Conservation (phyloP, 1,140 invertebrate species). For the Tachypleus tridentatus region DNA sequence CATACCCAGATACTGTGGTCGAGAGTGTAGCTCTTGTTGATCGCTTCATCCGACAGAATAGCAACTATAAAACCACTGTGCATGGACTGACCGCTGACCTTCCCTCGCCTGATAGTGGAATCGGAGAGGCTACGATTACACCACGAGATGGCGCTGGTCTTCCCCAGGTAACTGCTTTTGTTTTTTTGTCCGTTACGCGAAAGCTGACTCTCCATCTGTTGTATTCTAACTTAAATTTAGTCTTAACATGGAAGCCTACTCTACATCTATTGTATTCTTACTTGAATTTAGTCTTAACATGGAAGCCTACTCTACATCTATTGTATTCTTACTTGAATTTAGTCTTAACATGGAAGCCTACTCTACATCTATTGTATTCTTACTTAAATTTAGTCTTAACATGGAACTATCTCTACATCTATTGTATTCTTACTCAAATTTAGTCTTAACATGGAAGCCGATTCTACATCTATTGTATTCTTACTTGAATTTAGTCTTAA, state of each 20-base stretch:
- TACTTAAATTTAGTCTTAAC: no score
- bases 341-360: no score
- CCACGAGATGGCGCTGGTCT: constrained; percentile 51
- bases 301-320: background rate
- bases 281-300: background rate
- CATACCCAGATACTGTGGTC: background rate
- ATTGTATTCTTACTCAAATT: background rate
- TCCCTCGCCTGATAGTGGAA: constrained; percentile 80
- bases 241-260: background rate
- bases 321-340: background rate
- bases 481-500: no score
- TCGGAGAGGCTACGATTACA: constrained; percentile 78
- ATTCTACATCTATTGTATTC: no score
- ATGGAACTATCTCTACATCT: background rate
- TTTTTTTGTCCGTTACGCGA: background rate
- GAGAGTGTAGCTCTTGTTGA: constrained; percentile 32
- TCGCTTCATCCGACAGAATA: constrained; percentile 40
- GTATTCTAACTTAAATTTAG: background rate
- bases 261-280: background rate
- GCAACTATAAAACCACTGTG: constrained; percentile 15
- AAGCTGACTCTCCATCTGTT: background rate
- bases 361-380: no score
- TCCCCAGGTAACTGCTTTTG: constrained; percentile 58
- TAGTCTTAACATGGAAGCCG: no score
- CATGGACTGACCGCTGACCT: constrained; percentile 64